Percentiles rank a stretch among this genome's conserved stretches.
Evolutionary conservation across 1,140 invertebrate genomes (phyloP).

Genomic region (Muscidifurax raptorellus): DNA sequence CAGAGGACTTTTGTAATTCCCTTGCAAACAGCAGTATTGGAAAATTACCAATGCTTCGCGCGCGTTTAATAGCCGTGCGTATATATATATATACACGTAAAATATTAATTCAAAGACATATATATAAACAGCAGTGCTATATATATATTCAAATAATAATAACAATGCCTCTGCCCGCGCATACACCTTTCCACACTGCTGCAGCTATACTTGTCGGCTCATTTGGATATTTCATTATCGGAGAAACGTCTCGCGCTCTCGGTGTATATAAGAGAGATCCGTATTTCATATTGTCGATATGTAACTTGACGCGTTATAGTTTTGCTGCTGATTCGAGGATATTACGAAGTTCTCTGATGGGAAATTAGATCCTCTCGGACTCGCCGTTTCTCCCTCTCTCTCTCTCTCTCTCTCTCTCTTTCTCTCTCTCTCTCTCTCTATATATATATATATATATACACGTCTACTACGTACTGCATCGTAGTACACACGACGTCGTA

Average conservation of each 20-base stretch:
- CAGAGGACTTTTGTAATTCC: background rate
- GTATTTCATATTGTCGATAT: background rate
- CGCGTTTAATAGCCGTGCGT: background rate
- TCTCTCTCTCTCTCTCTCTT: too few species aligned
- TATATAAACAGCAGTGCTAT: too few species aligned
- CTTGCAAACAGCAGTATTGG: background rate
- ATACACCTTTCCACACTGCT: background rate
- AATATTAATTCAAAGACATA: background rate
- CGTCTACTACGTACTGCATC: too few species aligned
- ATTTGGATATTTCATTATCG: slow-evolving; percentile 20
- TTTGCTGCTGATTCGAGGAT: background rate
- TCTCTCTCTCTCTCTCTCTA: too few species aligned
- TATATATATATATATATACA: too few species aligned
- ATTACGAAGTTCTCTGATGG: too few species aligned
- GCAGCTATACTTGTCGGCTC: background rate
- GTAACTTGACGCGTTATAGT: background rate
- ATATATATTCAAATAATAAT: too few species aligned
- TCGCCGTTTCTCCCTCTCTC: too few species aligned
- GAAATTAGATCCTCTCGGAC: background rate
- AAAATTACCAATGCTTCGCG: background rate
- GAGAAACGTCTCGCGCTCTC: background rate
- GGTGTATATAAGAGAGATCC: background rate
- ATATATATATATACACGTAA: background rate
- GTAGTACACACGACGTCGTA: background rate
- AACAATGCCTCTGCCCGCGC: too few species aligned